Evolutionary conservation across 2,888 invertebrate species (phyloP).

Genomic region (Dendrolimus pini): DNA sequence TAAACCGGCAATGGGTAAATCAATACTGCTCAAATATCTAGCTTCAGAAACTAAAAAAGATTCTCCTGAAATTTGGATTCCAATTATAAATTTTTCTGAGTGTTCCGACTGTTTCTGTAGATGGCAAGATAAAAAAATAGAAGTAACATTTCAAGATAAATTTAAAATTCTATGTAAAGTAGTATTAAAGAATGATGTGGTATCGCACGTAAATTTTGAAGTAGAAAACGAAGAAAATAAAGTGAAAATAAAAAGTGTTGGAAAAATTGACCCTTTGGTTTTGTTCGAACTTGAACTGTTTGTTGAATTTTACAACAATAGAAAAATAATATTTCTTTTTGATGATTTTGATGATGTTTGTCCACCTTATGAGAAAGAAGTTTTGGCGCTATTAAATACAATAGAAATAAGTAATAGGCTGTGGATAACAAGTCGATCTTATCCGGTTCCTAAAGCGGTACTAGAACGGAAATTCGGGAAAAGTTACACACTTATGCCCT

Average conservation of each 20-base stretch:
- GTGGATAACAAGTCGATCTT: constrained; percentile 30
- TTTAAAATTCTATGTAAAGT: constrained; percentile 22
- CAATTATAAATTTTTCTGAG: constrained; percentile 24
- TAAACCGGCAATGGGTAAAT: constrained; percentile 29
- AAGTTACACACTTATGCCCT: constrained; percentile 20
- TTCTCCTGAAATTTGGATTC: constrained; percentile 26
- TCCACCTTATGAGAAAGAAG: constrained; percentile 26
- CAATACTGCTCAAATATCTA: constrained; percentile 28
- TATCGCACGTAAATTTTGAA: constrained; percentile 11
- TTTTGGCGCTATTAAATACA: constrained; percentile 19
- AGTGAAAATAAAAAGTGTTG: constrained; percentile 11
- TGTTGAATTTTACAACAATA: constrained; percentile 23
- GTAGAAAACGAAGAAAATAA: constrained; percentile 11
- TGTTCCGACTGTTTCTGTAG: constrained; percentile 19
- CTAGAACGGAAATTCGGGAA: constrained; percentile 21
- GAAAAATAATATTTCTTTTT: constrained; percentile 27
- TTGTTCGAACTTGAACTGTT: constrained; percentile 29
- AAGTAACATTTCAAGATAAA: constrained; percentile 8
- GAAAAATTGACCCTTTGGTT: constrained; percentile 10
- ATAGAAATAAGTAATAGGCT: constrained; percentile 23
- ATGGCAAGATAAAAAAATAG: constrained; percentile 17
- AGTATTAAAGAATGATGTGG: constrained; percentile 20
- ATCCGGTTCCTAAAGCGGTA: constrained; percentile 15
- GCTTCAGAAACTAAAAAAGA: constrained; percentile 25
- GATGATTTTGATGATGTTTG: constrained; percentile 32